A percentile compares a stretch with the other conserved stretches of the same genome.
Evolutionary conservation across 2,888 invertebrate species (phyloP).

Genomic region (Zhengitettix transpicula): DNA sequence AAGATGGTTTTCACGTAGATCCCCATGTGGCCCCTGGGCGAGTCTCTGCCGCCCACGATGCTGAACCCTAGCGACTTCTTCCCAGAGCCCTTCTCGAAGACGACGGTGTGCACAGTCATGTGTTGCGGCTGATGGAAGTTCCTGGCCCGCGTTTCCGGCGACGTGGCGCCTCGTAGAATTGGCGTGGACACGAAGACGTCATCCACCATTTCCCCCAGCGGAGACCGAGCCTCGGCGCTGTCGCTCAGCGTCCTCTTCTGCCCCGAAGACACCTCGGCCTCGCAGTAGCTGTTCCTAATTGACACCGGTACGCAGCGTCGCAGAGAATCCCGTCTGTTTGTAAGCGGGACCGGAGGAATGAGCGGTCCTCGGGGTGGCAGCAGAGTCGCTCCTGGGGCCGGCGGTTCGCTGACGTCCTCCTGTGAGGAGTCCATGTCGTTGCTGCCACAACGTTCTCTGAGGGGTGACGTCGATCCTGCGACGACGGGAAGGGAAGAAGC

Average conservation of each 20-base stretch:
- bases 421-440: not conserved
- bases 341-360: not conserved
- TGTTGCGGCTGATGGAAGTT: not conserved
- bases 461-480: not conserved
- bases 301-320: not conserved
- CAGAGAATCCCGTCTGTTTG: not conserved
- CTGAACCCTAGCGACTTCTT: slow-evolving; percentile 43
- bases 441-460: not conserved
- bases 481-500: not conserved
- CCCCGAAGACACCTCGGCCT: not conserved
- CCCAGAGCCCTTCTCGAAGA: slow-evolving; percentile 35
- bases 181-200: not conserved
- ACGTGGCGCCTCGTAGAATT: not conserved
- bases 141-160: not conserved
- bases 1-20: slow-evolving; percentile 43
- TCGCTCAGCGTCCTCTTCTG: not conserved
- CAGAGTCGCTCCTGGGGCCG: too few relatives aligned
- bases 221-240: not conserved
- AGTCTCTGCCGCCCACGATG: slow-evolving; percentile 43
- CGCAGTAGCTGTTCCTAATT: not conserved
- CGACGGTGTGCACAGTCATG: slow-evolving; percentile 12
- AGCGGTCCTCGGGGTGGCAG: not conserved
- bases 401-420: not conserved
- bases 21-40: slow-evolving; percentile 40
- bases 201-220: not conserved